phyloP scores from a whole-genome alignment of 2,113 vertebrate species.

The Isichthys henryi region DNA sequence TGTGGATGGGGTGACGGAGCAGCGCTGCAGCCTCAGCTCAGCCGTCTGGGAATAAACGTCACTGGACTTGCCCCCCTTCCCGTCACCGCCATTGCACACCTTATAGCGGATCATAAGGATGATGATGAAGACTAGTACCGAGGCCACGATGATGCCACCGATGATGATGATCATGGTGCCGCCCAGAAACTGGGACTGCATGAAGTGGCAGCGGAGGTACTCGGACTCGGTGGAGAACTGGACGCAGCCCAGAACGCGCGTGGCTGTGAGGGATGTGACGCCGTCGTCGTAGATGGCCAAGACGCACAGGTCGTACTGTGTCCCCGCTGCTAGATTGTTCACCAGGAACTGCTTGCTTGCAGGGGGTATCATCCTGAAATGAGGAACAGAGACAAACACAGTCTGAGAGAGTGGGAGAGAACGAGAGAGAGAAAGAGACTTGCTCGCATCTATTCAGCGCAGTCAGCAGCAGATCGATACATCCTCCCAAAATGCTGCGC shows the following conservation, averaged over 20 bases:
- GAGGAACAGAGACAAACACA: neutral
- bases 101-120: conserved; percentile 98
- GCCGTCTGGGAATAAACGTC: conserved; percentile 91
- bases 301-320: conserved; percentile 86
- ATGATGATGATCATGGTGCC: conserved; percentile 99
- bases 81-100: conserved; percentile 85
- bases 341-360: conserved; percentile 92
- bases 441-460: neutral
- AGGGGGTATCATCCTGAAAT: conserved; percentile 89
- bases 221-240: conserved; percentile 94
- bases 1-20: conserved; percentile 70
- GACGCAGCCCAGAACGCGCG: conserved; percentile 87
- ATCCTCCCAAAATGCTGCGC: neutral
- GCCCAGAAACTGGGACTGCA: conserved; percentile 98
- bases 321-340: conserved; percentile 91
- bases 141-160: conserved; percentile 95
- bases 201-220: conserved; percentile 94
- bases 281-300: conserved; percentile 95
- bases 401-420: neutral
- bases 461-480: neutral
- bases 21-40: conserved; percentile 80
- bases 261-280: conserved; percentile 89
- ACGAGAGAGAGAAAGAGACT: neutral
- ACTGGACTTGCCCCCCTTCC: conserved; percentile 87
- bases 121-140: conserved; percentile 95